These are phyloP conservation scores for Phrynosoma platyrhinos DNA, from an alignment of 2,113 vertebrate species.

Conservation along the genomic window DNA sequence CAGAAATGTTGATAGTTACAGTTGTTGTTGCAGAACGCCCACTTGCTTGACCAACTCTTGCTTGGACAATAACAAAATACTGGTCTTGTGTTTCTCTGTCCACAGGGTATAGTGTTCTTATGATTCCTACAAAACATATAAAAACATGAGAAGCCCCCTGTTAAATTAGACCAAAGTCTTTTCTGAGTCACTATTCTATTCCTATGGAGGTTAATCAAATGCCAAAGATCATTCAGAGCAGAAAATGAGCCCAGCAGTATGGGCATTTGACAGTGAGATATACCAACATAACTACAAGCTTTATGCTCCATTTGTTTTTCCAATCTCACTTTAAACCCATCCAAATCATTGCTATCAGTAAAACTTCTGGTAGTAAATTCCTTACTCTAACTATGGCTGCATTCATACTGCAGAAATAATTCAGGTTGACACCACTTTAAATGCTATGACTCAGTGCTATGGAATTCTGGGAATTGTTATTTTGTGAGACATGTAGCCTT, in stretches of 20 bases:
- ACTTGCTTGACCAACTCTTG: constrained; percentile 88
- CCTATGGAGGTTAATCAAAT: neutral
- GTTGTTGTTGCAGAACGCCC: constrained; percentile 88
- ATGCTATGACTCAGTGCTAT: no score
- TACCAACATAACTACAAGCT: no score
- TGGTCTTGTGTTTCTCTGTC: constrained; percentile 91
- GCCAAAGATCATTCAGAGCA: no score
- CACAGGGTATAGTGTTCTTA: constrained; percentile 90
- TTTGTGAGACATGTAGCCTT: no score
- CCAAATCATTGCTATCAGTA: neutral
- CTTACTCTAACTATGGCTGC: neutral
- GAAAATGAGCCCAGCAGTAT: no score
- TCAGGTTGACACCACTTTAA: no score
- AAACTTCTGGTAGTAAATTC: neutral
- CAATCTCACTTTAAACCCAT: neutral
- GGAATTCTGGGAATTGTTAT: no score
- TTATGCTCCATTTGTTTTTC: no score
- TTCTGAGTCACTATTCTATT: no score
- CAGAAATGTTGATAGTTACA: constrained; percentile 89
- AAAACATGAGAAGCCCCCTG: neutral
- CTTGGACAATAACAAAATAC: constrained; percentile 91
- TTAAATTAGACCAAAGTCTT: neutral
- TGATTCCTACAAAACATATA: constrained; percentile 80
- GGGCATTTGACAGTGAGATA: no score
- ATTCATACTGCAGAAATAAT: no score